Evolutionary conservation across 2,797 vertebrate genomes (phyloP).

Genomic region (Rhynchonycteris naso): DNA sequence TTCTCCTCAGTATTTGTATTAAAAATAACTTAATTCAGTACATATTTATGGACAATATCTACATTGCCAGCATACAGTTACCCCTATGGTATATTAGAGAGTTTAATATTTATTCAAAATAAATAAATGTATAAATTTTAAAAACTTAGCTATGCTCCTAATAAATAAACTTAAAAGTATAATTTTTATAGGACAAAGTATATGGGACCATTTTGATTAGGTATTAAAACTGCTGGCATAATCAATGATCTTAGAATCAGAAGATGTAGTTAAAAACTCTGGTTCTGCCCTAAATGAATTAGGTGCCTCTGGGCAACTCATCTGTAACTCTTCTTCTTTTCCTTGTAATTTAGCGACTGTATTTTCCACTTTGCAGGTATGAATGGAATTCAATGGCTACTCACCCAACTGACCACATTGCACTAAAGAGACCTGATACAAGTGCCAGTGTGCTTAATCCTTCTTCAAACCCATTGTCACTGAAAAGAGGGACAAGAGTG

Average conservation of each 20-base stretch:
- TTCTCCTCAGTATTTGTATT: neutral
- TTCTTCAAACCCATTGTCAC: conserved; percentile 94
- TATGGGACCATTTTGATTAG: neutral
- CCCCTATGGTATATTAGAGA: neutral
- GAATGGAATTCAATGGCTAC: conserved; percentile 64
- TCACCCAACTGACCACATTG: conserved; percentile 94
- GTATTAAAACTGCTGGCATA: neutral
- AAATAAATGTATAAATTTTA: conserved; percentile 3
- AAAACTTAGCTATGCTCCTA: neutral
- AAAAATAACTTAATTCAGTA: neutral
- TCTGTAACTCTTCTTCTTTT: neutral
- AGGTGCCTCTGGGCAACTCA: neutral
- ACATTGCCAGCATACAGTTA: neutral
- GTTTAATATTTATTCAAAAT: no score
- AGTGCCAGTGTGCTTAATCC: conserved; percentile 94
- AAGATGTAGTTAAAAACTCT: neutral
- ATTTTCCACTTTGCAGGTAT: neutral
- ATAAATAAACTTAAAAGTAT: conserved; percentile 7
- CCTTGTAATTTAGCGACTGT: neutral
- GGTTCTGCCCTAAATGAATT: neutral
- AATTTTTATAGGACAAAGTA: neutral
- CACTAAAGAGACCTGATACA: conserved; percentile 93
- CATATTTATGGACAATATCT: neutral
- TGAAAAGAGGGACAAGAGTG: conserved; percentile 79
- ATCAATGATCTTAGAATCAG: neutral